Conservation (phyloP, 2,888 invertebrate genomes). For the Synanthedon andrenaeformis region DNA sequence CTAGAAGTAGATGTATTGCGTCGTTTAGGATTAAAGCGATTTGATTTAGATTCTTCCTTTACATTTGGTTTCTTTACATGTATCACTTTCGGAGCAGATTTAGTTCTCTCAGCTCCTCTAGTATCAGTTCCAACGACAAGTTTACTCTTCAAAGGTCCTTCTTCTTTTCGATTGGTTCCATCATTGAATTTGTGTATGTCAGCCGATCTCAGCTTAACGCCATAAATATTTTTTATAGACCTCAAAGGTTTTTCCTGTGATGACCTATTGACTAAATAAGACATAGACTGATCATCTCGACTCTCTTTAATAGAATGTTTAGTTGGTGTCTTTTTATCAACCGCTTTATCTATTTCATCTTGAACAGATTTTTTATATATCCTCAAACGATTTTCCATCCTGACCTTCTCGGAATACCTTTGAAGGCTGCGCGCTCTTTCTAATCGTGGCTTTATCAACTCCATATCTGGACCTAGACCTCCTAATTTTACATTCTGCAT, state of each 20-base stretch:
- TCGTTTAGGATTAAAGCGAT: slow-evolving; percentile 9
- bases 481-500: slow-evolving; percentile 43
- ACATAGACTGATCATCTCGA: slow-evolving; percentile 17
- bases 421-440: slow-evolving; percentile 60
- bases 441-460: slow-evolving; percentile 50
- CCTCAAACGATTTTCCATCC: slow-evolving; percentile 55
- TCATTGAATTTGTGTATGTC: slow-evolving; percentile 18
- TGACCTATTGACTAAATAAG: slow-evolving; percentile 47
- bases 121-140: neutral
- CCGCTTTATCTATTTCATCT: slow-evolving; percentile 29
- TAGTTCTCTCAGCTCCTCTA: slow-evolving; percentile 7
- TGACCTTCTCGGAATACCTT: slow-evolving; percentile 58
- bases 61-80: neutral
- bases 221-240: slow-evolving; percentile 17
- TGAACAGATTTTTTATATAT: slow-evolving; percentile 50
- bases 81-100: neutral
- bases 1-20: slow-evolving; percentile 25
- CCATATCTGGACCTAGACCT: slow-evolving; percentile 55
- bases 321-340: slow-evolving; percentile 17
- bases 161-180: slow-evolving; percentile 6
- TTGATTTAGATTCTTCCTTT: slow-evolving; percentile 7
- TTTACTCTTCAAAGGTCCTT: neutral
- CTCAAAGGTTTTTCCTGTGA: slow-evolving; percentile 21
- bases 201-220: slow-evolving; percentile 32
- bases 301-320: slow-evolving; percentile 15